These are phyloP conservation scores for Tiliacea aurago DNA, from an alignment of 2,888 invertebrate species.

Conservation along the genomic window DNA sequence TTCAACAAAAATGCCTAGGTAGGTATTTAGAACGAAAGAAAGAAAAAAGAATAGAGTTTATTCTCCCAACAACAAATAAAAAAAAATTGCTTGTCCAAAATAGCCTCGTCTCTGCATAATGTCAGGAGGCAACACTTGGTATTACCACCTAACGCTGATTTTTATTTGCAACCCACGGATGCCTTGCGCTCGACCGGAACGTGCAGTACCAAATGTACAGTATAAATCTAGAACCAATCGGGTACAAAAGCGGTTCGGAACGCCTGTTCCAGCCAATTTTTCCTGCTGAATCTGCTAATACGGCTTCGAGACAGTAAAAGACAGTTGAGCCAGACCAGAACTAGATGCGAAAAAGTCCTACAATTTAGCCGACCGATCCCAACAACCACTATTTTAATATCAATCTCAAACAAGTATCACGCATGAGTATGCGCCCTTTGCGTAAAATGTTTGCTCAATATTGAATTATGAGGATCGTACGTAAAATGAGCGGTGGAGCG, in stretches of 20 bases:
- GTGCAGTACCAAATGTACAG: not conserved
- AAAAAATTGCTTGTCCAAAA: not conserved
- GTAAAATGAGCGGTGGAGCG: too few species aligned
- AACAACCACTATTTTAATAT: not conserved
- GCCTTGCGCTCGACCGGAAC: too few species aligned
- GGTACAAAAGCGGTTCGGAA: not conserved
- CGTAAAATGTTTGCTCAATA: conserved; percentile 26
- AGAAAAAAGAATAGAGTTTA: not conserved
- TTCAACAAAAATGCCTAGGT: not conserved
- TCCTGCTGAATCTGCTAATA: not conserved
- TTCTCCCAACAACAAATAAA: not conserved
- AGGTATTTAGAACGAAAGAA: not conserved
- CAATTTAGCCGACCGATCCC: conserved; percentile 1
- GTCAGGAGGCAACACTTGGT: not conserved
- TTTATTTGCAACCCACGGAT: not conserved
- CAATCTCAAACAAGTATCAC: conserved; percentile 4
- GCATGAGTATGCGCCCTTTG: conserved; percentile 22
- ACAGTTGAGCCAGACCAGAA: not conserved
- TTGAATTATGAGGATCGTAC: conserved; percentile 63
- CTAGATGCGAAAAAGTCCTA: not conserved
- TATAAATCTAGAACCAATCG: not conserved
- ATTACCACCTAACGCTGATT: not conserved
- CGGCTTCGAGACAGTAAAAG: not conserved
- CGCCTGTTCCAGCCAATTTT: not conserved
- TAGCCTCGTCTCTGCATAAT: not conserved